Evolutionary conservation across 2,113 vertebrate genomes (phyloP).

Genomic region (Dicerorhinus sumatrensis): DNA sequence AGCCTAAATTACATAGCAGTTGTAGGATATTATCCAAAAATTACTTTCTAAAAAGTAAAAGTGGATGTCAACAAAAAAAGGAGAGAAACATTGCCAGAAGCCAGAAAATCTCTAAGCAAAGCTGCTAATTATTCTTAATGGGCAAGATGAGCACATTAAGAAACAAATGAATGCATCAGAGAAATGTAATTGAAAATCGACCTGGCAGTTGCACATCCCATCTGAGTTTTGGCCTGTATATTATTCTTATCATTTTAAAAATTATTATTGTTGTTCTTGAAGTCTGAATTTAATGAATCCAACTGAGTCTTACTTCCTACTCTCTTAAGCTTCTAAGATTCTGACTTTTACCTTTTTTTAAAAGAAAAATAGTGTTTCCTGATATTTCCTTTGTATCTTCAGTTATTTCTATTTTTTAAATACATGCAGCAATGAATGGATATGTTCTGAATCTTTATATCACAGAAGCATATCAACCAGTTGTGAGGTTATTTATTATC

Average conservation of each 20-base stretch:
- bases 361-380: constrained; percentile 49
- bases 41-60: constrained; percentile 88
- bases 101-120: constrained; percentile 90
- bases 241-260: constrained; percentile 87
- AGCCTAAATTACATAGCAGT: constrained; percentile 87
- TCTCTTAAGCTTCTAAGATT: constrained; percentile 79
- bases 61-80: constrained; percentile 85
- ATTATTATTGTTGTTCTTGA: constrained; percentile 83
- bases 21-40: constrained; percentile 88
- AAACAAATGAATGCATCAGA: constrained; percentile 91
- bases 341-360: constrained; percentile 74
- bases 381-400: constrained; percentile 64
- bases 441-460: constrained; percentile 58
- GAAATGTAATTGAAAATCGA: constrained; percentile 91
- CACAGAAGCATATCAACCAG: neutral
- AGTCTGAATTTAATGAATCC: constrained; percentile 81
- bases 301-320: constrained; percentile 79
- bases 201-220: constrained; percentile 86
- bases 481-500: constrained; percentile 13
- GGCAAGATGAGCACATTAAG: constrained; percentile 92
- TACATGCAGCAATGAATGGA: constrained; percentile 23
- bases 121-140: constrained; percentile 92
- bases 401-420: constrained; percentile 72
- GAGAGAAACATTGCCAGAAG: constrained; percentile 85
- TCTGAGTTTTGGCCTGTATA: constrained; percentile 88